Conservation (phyloP, 2,888 invertebrate genomes). For the Shargacucullia verbasci region DNA sequence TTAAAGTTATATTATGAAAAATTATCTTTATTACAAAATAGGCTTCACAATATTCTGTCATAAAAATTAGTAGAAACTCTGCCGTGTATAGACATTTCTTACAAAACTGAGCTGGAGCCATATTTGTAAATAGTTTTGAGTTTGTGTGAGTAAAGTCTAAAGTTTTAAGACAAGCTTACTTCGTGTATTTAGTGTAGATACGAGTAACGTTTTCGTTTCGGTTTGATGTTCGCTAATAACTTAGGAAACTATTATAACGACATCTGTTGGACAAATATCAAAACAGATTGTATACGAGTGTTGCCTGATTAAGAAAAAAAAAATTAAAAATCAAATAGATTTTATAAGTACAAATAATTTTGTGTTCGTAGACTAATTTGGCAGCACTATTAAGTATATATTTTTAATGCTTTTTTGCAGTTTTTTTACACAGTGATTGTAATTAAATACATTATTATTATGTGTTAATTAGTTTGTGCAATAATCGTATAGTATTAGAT, state of each 20-base stretch:
- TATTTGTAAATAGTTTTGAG: slow-evolving; percentile 58
- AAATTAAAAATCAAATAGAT: slow-evolving; percentile 15
- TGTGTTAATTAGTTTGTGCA: slow-evolving; percentile 63
- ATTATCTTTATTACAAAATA: too few species aligned
- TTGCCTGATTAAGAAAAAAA: slow-evolving; percentile 30
- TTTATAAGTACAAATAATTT: slow-evolving; percentile 50
- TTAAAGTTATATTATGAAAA: too few species aligned
- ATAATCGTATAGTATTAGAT: slow-evolving; percentile 58
- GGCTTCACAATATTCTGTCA: too few species aligned
- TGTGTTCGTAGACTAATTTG: slow-evolving; percentile 29
- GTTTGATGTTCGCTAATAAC: slow-evolving; percentile 63
- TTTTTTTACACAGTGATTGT: slow-evolving; percentile 50
- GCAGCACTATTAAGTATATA: slow-evolving; percentile 29
- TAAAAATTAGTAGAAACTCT: not conserved
- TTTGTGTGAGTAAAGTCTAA: slow-evolving; percentile 60
- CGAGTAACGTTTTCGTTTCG: slow-evolving; percentile 54
- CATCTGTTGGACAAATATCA: slow-evolving; percentile 55
- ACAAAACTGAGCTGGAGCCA: slow-evolving; percentile 39
- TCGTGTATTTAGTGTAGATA: slow-evolving; percentile 56
- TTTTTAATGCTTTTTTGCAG: slow-evolving; percentile 40
- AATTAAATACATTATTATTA: slow-evolving; percentile 39
- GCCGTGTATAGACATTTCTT: not conserved
- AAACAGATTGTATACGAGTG: slow-evolving; percentile 51
- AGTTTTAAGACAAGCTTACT: slow-evolving; percentile 54
- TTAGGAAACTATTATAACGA: slow-evolving; percentile 50